These are phyloP conservation scores for Scarus forsteni DNA, from an alignment of 2,797 vertebrate genomes.

Conservation along the genomic window DNA sequence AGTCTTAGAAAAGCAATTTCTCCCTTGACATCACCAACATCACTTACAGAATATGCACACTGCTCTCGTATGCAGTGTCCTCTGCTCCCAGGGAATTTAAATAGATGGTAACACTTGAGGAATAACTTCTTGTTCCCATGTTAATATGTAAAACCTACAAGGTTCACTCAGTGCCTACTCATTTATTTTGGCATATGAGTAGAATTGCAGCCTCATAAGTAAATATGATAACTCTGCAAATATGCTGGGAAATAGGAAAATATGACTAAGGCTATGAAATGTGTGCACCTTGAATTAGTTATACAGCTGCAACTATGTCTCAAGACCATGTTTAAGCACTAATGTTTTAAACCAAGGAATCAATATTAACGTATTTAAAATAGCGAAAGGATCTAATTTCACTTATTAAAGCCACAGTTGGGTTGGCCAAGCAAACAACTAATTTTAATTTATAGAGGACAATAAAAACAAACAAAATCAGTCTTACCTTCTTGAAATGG, in stretches of 20 bases:
- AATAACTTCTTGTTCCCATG: background rate
- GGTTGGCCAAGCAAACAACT: too few relatives aligned
- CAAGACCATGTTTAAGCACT: too few relatives aligned
- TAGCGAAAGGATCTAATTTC: too few relatives aligned
- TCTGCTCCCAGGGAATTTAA: background rate
- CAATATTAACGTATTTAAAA: too few relatives aligned
- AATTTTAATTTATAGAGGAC: too few relatives aligned
- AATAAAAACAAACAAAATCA: too few relatives aligned
- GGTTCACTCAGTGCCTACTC: background rate
- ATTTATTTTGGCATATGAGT: background rate
- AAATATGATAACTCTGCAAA: background rate
- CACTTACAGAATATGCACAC: conserved; percentile 13
- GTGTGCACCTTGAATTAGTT: background rate
- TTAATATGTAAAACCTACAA: conserved; percentile 4
- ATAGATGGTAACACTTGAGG: conserved; percentile 13
- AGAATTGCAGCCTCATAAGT: background rate
- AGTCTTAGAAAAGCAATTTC: conserved; percentile 57
- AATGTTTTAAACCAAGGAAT: too few relatives aligned
- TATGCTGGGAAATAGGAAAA: background rate
- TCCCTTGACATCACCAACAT: conserved; percentile 56
- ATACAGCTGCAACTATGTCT: too few relatives aligned
- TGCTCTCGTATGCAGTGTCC: conserved; percentile 28
- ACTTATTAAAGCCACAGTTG: too few relatives aligned
- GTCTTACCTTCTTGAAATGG: too few relatives aligned
- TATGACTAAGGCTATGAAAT: background rate